Conservation (phyloP, 2,797 vertebrate species). For the Chrosomus eos region DNA sequence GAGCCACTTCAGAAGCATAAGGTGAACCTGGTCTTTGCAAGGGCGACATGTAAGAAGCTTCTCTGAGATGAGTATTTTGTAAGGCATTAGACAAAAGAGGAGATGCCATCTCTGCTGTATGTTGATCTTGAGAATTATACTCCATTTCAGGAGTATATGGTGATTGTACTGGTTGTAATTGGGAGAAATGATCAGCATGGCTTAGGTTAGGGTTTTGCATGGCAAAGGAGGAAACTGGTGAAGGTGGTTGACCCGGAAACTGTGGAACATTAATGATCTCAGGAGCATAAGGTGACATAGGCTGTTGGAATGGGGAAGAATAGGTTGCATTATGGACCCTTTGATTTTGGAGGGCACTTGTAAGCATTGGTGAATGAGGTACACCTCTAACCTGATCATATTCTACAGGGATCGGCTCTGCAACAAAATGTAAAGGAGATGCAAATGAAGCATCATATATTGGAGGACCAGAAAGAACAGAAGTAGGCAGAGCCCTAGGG, state of each 20-base stretch:
- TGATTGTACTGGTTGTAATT: conserved; percentile 63
- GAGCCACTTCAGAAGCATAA: conserved; percentile 43
- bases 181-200: conserved; percentile 64
- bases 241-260: conserved; percentile 49
- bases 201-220: conserved; percentile 65
- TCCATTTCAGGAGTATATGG: conserved; percentile 36
- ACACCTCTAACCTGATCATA: conserved; percentile 41
- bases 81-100: conserved; percentile 72
- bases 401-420: conserved; percentile 36
- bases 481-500: conserved; percentile 47
- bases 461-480: conserved; percentile 42
- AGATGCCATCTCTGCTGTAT: conserved; percentile 61
- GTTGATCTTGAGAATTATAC: too few relatives aligned
- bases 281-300: conserved; percentile 60
- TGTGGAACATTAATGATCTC: conserved; percentile 52
- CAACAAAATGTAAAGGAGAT: conserved; percentile 13
- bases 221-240: conserved; percentile 65
- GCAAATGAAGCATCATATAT: conserved; percentile 29
- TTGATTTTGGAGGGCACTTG: conserved; percentile 55
- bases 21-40: conserved; percentile 64
- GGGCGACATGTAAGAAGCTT: conserved; percentile 59
- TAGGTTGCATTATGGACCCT: conserved; percentile 58
- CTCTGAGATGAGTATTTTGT: conserved; percentile 73
- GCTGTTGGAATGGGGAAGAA: conserved; percentile 57
- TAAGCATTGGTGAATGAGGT: conserved; percentile 52